Evolutionary conservation across 1,140 invertebrate species (phyloP).

Genomic region (Penaeus japonicus): DNA sequence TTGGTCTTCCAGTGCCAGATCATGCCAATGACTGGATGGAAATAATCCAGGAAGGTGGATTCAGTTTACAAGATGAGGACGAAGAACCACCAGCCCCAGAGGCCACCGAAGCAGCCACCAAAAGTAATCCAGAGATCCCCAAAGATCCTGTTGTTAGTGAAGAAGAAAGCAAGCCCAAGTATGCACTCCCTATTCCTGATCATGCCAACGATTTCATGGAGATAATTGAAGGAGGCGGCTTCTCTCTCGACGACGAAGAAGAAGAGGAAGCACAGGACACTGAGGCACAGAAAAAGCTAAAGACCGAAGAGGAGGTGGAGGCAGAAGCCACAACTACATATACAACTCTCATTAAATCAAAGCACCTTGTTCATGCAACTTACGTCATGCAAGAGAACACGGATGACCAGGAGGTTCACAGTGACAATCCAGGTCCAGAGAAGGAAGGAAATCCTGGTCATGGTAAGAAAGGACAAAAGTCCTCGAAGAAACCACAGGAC

Average conservation of each 20-base stretch:
- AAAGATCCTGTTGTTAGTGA: not conserved
- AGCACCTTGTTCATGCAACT: constrained; percentile 15
- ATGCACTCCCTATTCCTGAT: constrained; percentile 30
- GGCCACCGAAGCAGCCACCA: not conserved
- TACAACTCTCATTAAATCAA: not conserved
- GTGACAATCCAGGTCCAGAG: not conserved
- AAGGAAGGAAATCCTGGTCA: not conserved
- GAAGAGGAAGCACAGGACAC: not conserved
- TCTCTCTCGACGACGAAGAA: constrained; percentile 48
- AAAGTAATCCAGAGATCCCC: not conserved
- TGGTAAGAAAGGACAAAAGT: not conserved
- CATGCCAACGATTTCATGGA: constrained; percentile 55
- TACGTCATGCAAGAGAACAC: not conserved
- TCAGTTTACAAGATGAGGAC: constrained; percentile 25
- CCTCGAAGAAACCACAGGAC: not conserved
- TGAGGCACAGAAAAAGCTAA: not conserved
- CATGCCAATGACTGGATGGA: constrained; percentile 43
- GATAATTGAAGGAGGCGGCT: constrained; percentile 42
- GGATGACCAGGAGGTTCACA: not conserved
- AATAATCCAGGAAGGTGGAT: constrained; percentile 29
- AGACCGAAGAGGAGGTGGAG: not conserved
- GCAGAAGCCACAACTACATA: not conserved
- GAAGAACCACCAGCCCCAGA: not conserved
- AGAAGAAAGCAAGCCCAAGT: too few species aligned
- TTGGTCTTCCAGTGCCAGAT: constrained; percentile 28